Evolutionary conservation across 1,140 invertebrate genomes (phyloP).

Genomic region (Telenomus remus): DNA sequence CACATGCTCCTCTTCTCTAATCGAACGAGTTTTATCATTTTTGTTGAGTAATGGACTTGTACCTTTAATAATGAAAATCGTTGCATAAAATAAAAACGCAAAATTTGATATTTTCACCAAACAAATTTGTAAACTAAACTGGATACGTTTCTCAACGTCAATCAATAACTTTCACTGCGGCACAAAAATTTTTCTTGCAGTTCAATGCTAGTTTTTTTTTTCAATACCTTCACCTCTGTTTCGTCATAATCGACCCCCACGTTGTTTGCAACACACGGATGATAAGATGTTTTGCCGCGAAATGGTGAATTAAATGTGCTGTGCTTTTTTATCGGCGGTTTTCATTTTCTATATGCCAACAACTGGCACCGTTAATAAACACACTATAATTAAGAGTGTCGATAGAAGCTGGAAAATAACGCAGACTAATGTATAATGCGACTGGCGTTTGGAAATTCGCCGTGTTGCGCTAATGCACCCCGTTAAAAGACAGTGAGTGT

Average conservation of each 20-base stretch:
- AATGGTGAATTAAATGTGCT: neutral
- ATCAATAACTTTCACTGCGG: neutral
- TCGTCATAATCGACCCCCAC: neutral
- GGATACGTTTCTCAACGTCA: too few species aligned
- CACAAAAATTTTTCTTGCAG: too few species aligned
- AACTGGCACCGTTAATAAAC: constrained; percentile 49
- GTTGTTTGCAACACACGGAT: too few species aligned
- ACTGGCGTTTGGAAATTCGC: constrained; percentile 58
- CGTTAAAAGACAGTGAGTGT: constrained; percentile 73
- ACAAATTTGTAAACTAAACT: too few species aligned
- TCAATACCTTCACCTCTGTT: neutral
- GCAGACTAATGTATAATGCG: constrained; percentile 46
- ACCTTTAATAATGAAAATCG: too few species aligned
- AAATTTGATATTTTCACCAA: too few species aligned
- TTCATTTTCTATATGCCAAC: constrained; percentile 38
- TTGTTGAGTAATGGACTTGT: too few species aligned
- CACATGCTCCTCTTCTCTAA: constrained; percentile 5
- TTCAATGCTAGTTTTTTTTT: too few species aligned
- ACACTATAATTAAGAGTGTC: constrained; percentile 54
- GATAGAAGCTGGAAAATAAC: constrained; percentile 55
- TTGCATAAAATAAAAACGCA: too few species aligned
- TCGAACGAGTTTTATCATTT: constrained; percentile 18
- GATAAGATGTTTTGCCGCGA: neutral
- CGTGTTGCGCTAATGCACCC: constrained; percentile 65
- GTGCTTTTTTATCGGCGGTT: constrained; percentile 18